Percentiles rank a stretch among this genome's conserved stretches.
phyloP scores from a whole-genome alignment of 2,888 invertebrate genomes.

The Nasonovia ribisnigri region DNA sequence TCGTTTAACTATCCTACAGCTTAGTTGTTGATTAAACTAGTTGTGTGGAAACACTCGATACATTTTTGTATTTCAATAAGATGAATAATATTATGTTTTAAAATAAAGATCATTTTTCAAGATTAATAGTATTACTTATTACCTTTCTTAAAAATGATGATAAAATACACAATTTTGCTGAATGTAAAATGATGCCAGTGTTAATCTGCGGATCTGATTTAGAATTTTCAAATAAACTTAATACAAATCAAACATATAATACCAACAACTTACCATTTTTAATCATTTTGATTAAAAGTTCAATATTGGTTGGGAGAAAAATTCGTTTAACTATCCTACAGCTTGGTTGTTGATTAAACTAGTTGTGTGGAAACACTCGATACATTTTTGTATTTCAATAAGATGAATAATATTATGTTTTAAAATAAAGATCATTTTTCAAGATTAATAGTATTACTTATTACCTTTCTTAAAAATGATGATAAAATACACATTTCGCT shows the following conservation, averaged over 20 bases:
- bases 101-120: neutral
- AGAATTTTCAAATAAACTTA: neutral
- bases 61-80: conserved; percentile 19
- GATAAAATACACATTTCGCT: conserved; percentile 35
- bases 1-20: conserved; percentile 57
- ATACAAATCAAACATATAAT: neutral
- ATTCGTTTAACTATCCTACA: conserved; percentile 59
- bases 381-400: conserved; percentile 43
- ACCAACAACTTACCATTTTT: conserved; percentile 48
- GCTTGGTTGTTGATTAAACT: neutral
- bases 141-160: neutral
- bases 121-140: neutral
- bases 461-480: too few species aligned
- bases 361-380: conserved; percentile 63
- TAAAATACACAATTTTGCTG: conserved; percentile 23
- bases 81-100: neutral
- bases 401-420: too few species aligned
- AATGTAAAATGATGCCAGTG: conserved; percentile 29
- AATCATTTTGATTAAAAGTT: conserved; percentile 43
- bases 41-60: conserved; percentile 64
- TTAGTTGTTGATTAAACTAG: neutral
- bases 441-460: too few species aligned
- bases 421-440: neutral
- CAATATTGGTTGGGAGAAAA: conserved; percentile 55
- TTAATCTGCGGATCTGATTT: conserved; percentile 50